These are phyloP conservation scores for Asobara japonica DNA, from an alignment of 1,140 invertebrate species.

Conservation along the genomic window DNA sequence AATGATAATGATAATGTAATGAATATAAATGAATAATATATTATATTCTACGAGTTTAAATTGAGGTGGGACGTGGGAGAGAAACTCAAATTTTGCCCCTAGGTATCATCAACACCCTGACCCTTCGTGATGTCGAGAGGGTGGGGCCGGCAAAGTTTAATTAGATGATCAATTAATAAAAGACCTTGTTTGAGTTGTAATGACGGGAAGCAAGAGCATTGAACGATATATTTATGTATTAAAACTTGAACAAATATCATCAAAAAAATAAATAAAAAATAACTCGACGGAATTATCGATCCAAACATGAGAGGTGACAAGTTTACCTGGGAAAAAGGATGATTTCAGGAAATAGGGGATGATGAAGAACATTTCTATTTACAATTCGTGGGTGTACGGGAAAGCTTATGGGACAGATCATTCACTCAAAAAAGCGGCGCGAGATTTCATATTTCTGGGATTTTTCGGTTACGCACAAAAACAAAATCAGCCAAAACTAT, in stretches of 20 bases:
- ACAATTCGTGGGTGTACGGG: conserved; percentile 51
- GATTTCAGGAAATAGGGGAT: conserved; percentile 7
- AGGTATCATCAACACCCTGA: neutral
- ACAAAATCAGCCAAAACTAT: neutral
- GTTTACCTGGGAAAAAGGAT: neutral
- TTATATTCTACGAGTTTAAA: conserved; percentile 40
- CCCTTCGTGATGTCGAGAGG: conserved; percentile 16
- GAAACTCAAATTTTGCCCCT: neutral
- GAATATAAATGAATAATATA: conserved; percentile 32
- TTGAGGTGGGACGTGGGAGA: conserved; percentile 20
- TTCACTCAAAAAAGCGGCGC: neutral
- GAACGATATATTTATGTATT: conserved; percentile 58
- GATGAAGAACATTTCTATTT: conserved; percentile 48
- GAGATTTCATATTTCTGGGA: neutral
- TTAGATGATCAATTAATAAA: conserved; percentile 27
- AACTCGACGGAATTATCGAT: neutral
- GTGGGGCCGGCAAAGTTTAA: conserved; percentile 20
- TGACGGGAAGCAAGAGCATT: conserved; percentile 42
- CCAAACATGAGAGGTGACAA: conserved; percentile 2
- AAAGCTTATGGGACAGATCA: neutral
- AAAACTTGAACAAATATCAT: neutral
- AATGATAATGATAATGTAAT: conserved; percentile 14
- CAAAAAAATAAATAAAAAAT: neutral
- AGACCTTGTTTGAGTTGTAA: conserved; percentile 25
- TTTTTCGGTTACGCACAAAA: neutral